phyloP scores from a whole-genome alignment of 1,140 invertebrate species.

The Drosophila quadrilineata region DNA sequence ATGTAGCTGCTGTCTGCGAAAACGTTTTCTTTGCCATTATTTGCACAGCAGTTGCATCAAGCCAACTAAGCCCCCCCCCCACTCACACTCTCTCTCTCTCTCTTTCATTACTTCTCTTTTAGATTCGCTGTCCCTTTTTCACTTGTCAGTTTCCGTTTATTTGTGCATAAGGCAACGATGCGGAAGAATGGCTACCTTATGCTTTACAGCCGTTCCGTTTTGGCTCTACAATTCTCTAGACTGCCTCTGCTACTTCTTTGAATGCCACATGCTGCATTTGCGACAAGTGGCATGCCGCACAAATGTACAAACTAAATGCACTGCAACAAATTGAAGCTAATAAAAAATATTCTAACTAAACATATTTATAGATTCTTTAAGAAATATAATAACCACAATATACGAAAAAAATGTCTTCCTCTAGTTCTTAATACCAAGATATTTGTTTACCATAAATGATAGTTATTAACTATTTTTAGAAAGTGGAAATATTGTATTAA shows the following conservation, averaged over 20 bases:
- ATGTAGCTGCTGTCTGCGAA: slow-evolving; percentile 21
- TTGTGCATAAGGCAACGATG: slow-evolving; percentile 68
- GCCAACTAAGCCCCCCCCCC: slow-evolving; percentile 32
- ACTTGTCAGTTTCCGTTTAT: slow-evolving; percentile 72
- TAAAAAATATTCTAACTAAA: no score
- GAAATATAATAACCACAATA: no score
- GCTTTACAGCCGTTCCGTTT: slow-evolving; percentile 29
- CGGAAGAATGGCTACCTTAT: slow-evolving; percentile 61
- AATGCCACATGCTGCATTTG: slow-evolving; percentile 39
- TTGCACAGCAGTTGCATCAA: slow-evolving; percentile 71
- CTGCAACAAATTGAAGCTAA: slow-evolving; percentile 3
- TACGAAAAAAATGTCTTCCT: no score
- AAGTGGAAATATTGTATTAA: no score
- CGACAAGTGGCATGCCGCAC: slow-evolving; percentile 20
- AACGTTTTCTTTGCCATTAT: slow-evolving; percentile 52
- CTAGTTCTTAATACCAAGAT: no score
- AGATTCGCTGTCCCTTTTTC: slow-evolving; percentile 30
- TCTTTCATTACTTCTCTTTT: slow-evolving; percentile 28
- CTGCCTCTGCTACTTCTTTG: background rate
- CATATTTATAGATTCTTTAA: no score
- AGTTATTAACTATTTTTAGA: no score
- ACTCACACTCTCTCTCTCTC: no score
- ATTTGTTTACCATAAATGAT: no score
- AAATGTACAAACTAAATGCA: slow-evolving; percentile 15
- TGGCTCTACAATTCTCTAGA: slow-evolving; percentile 24